Base-by-base conservation (phyloP, 2,797 vertebrate genomes). In the Dromococcyx pavoninus region DNA sequence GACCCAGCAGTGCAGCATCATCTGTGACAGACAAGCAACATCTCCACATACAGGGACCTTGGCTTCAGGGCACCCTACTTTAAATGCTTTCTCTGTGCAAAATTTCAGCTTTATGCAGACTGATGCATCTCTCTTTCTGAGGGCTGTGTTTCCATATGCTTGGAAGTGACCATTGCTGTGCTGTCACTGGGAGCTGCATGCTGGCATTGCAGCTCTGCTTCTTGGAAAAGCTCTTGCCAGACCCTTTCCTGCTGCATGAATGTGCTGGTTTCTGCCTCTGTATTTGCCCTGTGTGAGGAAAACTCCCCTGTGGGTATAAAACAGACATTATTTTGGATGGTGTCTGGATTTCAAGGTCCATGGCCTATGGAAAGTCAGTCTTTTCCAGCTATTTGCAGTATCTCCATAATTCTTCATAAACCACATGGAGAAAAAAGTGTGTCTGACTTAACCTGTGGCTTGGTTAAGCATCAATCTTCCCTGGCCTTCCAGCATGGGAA, bases 251-350 rank as follows among this genome's bases (percentile, higher is more conserved):
- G 10, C 5, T 17, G 27, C 13, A 5, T 7, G n/a, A 10, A 24
- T 2, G 2, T 11, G 28, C 44, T 44, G 9, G 43, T 71, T 50
- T 48, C 39, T 80, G 75, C 21, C 32, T 32, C 81, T 60, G 39
- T 3, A 1, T 60, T 75, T 53, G 41, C n/a, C 17, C 46, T 60
- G 7, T 8, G 14, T 4, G 9, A 19, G 10, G 71, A 39, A 86
- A 17, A 25, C 11, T 46, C 33, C 19, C 25, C 28, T 1, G 8
- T 2, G n/a, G 35, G 23, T 37, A 21, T 24, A 75, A 69, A 69
- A 46, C 3, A 3, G 24, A 0, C 4, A 0, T 2, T 24, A 51
- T 10, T 73, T 57, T 7, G 17, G 51, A 23, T 3, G 28, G 17
- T 9, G 33, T 37, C 56, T 48, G 43, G n/a, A 41, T 37, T 43